phyloP scores from a whole-genome alignment of 2,797 vertebrate genomes.

The Vespertilio murinus region DNA sequence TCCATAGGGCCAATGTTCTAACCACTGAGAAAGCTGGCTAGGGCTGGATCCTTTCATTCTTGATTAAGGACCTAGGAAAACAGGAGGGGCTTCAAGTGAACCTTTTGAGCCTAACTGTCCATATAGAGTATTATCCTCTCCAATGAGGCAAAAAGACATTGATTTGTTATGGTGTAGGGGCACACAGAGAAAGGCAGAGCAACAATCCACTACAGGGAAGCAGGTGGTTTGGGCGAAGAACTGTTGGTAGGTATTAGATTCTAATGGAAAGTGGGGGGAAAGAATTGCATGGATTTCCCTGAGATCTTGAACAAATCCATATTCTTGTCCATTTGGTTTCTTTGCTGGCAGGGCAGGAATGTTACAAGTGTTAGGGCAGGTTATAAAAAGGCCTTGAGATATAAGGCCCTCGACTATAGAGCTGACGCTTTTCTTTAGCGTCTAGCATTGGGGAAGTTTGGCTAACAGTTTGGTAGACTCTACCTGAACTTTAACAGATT shows the following conservation, averaged over 20 bases:
- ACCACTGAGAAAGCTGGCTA: not conserved
- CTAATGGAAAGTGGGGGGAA: not conserved
- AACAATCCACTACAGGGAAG: not conserved
- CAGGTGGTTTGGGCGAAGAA: not conserved
- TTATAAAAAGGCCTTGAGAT: not conserved
- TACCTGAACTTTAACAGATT: not conserved
- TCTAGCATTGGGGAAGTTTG: not conserved
- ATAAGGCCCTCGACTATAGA: not conserved
- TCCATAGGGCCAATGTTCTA: not conserved
- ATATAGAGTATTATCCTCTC: not conserved
- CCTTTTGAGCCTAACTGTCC: not conserved
- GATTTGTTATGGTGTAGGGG: not conserved
- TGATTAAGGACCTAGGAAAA: not conserved
- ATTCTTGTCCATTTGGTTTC: not conserved
- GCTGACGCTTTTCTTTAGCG: not conserved
- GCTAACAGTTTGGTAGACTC: not conserved
- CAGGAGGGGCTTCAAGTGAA: not conserved
- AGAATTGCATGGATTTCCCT: not conserved
- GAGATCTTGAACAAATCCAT: slow-evolving; percentile 8
- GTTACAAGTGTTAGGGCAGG: not conserved
- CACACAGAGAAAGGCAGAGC: not conserved
- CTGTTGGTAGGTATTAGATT: not conserved
- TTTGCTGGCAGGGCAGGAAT: not conserved
- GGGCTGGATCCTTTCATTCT: not conserved
- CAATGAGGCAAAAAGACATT: slow-evolving; percentile 4